Evolutionary conservation across 2,113 vertebrate species (phyloP).

Genomic region (Pterocles orientalis): DNA sequence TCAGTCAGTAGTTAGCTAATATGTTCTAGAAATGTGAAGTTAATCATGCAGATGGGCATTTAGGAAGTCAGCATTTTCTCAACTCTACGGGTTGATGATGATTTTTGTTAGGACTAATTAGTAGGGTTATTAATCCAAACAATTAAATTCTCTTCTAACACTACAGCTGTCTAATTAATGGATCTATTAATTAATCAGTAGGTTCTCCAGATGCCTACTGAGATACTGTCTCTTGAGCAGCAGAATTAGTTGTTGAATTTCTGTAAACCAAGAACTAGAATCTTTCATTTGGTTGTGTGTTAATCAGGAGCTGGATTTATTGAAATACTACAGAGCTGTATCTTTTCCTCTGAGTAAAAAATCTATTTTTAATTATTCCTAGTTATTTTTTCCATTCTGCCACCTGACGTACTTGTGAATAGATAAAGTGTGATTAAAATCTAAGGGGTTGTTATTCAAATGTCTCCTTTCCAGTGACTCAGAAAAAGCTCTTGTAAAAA

Average conservation of each 20-base stretch:
- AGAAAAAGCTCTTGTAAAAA: conserved; percentile 33
- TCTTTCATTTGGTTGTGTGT: conserved; percentile 15
- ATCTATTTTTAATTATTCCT: conserved; percentile 54
- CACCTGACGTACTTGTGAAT: conserved; percentile 20
- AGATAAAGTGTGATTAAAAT: conserved; percentile 59
- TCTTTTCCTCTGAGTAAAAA: conserved; percentile 53
- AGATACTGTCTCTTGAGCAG: conserved; percentile 66
- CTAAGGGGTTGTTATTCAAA: conserved; percentile 53
- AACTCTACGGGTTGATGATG: conserved; percentile 51
- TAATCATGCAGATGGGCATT: conserved; percentile 49
- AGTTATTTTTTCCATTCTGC: conserved; percentile 40
- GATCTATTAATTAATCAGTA: conserved; percentile 78
- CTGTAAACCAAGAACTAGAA: conserved; percentile 45
- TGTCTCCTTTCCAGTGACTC: not conserved
- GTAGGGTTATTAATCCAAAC: conserved; percentile 78
- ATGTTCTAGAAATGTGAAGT: not conserved
- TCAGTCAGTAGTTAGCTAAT: not conserved
- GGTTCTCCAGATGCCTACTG: conserved; percentile 72
- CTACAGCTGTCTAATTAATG: conserved; percentile 73
- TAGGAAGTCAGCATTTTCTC: conserved; percentile 62
- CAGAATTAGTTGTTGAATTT: conserved; percentile 17
- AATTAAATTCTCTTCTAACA: conserved; percentile 73
- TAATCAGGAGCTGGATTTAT: conserved; percentile 30
- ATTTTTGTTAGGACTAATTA: conserved; percentile 77
- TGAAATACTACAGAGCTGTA: not conserved